Conservation (phyloP, 2,888 invertebrate genomes). For the Hirtodrosophila histrioides region DNA sequence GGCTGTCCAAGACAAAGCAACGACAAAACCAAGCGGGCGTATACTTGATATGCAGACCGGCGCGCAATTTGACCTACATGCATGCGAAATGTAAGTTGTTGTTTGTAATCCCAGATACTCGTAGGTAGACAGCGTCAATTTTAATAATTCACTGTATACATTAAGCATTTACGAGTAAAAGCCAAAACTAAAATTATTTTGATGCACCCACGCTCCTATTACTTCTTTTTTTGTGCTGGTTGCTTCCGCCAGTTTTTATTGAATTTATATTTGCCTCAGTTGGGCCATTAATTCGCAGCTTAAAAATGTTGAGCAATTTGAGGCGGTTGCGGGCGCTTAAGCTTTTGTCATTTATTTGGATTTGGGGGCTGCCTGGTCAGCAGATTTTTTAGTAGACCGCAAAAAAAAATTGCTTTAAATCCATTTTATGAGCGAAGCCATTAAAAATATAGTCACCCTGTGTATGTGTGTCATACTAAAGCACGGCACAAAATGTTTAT, state of each 20-base stretch:
- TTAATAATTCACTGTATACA: conserved; percentile 66
- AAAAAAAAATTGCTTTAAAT: conserved; percentile 74
- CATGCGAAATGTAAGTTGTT: conserved; percentile 44
- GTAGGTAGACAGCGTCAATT: conserved; percentile 46
- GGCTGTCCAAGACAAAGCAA: conserved; percentile 45
- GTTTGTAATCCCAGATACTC: conserved; percentile 1
- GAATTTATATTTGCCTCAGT: conserved; percentile 59
- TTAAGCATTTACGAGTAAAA: conserved; percentile 27
- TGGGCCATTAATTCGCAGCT: conserved; percentile 63
- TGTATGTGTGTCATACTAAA: conserved; percentile 31
- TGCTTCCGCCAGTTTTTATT: conserved; percentile 36
- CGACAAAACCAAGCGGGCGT: conserved; percentile 58
- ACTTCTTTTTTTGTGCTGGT: conserved; percentile 2
- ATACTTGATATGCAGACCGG: conserved; percentile 69
- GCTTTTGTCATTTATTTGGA: conserved; percentile 69
- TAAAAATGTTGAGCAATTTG: conserved; percentile 58
- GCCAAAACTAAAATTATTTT: conserved; percentile 28
- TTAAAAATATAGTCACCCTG: conserved; percentile 58
- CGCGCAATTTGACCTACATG: conserved; percentile 69
- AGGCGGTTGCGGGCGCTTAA: conserved; percentile 43
- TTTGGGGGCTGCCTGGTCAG: conserved; percentile 61
- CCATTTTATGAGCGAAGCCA: conserved; percentile 68
- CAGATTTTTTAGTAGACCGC: conserved; percentile 53
- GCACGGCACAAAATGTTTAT: conserved; percentile 36
- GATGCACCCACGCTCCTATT: neutral